Percentiles rank a stretch among this genome's conserved stretches.
Evolutionary conservation across 2,888 invertebrate genomes (phyloP).

Genomic region (Acrobasis suavella): DNA sequence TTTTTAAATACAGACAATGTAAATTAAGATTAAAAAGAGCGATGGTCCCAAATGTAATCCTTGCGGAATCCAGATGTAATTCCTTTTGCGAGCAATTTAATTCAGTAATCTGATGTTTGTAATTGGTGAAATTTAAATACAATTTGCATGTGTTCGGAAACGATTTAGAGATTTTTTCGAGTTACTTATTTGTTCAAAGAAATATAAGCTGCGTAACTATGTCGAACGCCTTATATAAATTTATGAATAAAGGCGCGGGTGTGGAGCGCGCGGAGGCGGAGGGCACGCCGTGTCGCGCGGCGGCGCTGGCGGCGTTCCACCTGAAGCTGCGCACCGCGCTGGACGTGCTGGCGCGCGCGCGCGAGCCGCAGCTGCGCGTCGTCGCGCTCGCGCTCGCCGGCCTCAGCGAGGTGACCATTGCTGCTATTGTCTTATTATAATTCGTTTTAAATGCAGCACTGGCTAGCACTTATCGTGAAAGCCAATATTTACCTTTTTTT

Average conservation of each 20-base stretch:
- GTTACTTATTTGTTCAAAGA: too few species aligned
- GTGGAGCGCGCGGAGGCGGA: slow-evolving; percentile 86
- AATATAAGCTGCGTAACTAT: too few species aligned
- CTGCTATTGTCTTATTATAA: too few species aligned
- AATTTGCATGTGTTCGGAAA: too few species aligned
- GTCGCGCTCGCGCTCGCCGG: slow-evolving; percentile 85
- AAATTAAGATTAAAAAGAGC: neutral
- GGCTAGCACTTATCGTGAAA: too few species aligned
- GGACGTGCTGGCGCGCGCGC: slow-evolving; percentile 90
- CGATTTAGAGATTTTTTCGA: too few species aligned
- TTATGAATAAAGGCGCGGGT: slow-evolving; percentile 47
- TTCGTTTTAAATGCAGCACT: too few species aligned
- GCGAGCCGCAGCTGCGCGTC: slow-evolving; percentile 56
- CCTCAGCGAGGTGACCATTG: slow-evolving; percentile 84
- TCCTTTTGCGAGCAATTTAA: neutral
- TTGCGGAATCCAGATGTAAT: neutral
- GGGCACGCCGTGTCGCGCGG: slow-evolving; percentile 89
- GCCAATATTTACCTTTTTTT: too few species aligned
- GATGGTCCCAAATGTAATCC: neutral
- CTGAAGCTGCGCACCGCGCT: slow-evolving; percentile 92
- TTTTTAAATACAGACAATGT: too few species aligned
- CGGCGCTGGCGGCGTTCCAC: slow-evolving; percentile 95
- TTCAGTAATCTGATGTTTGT: too few species aligned
- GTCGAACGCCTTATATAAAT: too few species aligned
- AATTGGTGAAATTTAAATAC: too few species aligned